These are phyloP conservation scores for Nanorana parkeri DNA, from an alignment of 2,113 vertebrate species.

Conservation along the genomic window DNA sequence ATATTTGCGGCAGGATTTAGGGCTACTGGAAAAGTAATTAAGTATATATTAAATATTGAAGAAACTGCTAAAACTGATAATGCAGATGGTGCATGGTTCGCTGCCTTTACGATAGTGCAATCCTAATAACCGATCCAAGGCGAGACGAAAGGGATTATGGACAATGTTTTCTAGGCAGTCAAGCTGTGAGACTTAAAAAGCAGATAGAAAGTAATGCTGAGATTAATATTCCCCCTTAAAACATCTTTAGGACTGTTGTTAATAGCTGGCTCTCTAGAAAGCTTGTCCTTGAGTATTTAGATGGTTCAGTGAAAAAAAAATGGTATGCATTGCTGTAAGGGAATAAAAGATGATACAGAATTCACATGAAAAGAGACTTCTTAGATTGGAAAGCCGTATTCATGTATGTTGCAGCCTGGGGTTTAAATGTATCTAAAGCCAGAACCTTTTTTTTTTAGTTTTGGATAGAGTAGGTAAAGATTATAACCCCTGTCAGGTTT, in stretches of 20 bases:
- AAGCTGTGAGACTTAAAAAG: neutral
- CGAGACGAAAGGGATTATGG: slow-evolving; percentile 16
- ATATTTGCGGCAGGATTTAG: slow-evolving; percentile 31
- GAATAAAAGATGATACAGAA: too few relatives aligned
- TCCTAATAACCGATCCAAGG: slow-evolving; percentile 30
- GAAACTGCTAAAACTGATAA: slow-evolving; percentile 40
- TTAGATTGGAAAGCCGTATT: too few relatives aligned
- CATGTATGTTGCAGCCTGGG: too few relatives aligned
- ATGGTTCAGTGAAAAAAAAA: too few relatives aligned
- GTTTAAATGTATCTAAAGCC: too few relatives aligned
- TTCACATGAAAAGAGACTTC: too few relatives aligned
- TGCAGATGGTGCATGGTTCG: slow-evolving; percentile 1
- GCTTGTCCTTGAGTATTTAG: too few relatives aligned
- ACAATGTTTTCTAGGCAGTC: neutral
- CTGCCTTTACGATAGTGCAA: slow-evolving; percentile 23
- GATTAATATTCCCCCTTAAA: slow-evolving; percentile 1
- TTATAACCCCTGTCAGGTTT: too few relatives aligned
- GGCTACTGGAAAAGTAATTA: slow-evolving; percentile 35
- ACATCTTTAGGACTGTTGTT: neutral
- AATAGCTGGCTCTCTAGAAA: too few relatives aligned
- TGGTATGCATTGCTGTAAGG: too few relatives aligned
- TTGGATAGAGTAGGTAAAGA: too few relatives aligned
- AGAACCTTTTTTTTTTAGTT: too few relatives aligned
- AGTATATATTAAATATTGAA: slow-evolving; percentile 35
- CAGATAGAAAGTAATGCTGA: neutral